Conservation (phyloP, 2,113 vertebrate species). For the Oceanites oceanicus region DNA sequence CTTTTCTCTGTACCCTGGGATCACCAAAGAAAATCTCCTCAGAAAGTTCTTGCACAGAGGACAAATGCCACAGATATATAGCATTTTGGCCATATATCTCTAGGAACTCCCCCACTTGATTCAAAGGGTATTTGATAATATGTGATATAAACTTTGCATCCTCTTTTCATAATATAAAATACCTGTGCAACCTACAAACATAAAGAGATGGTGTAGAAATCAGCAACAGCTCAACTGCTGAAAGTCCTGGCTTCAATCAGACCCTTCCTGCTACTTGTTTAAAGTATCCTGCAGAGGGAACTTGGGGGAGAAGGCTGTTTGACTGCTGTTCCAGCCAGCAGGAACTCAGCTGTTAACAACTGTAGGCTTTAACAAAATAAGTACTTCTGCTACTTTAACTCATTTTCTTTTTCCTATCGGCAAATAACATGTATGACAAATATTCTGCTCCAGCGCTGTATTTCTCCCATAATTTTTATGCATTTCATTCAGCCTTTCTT, state of each 20-base stretch:
- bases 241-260: not conserved
- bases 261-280: not conserved
- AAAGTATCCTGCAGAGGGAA: not conserved
- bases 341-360: not conserved
- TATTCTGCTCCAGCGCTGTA: not conserved
- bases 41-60: not conserved
- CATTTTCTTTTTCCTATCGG: not conserved
- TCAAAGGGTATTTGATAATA: not conserved
- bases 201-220: not conserved
- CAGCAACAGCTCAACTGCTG: not conserved
- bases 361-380: not conserved
- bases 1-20: not conserved
- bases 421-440: not conserved
- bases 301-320: not conserved
- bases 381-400: not conserved
- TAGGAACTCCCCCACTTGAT: not conserved
- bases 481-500: constrained; percentile 22
- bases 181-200: not conserved
- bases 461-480: not conserved
- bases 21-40: not conserved
- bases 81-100: not conserved
- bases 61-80: not conserved
- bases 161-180: not conserved
- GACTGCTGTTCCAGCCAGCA: not conserved
- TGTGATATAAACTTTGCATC: not conserved